Percentiles rank a stretch among this genome's conserved stretches.
Conservation (phyloP, 2,113 vertebrate species). For the Urocynchramus pylzowi region DNA sequence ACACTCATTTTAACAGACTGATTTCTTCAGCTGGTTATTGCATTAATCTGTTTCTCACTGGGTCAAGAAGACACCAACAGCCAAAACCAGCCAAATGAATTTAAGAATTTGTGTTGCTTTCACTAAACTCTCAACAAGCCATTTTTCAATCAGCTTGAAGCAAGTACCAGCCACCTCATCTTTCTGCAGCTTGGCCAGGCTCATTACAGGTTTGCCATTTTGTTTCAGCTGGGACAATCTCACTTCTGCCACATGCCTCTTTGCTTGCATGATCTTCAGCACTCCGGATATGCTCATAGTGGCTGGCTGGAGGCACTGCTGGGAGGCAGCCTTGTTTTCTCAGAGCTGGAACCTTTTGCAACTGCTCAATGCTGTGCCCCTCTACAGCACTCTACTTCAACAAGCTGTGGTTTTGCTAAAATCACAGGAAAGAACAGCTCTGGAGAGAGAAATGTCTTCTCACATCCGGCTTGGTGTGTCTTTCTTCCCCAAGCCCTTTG, state of each 20-base stretch:
- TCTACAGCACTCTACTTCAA: not conserved
- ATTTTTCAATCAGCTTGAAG: not conserved
- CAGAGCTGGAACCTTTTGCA: rapidly evolving
- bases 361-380: not conserved
- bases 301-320: not conserved
- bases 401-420: not conserved
- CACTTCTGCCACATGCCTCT: not conserved
- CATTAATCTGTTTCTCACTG: not conserved
- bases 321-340: not conserved
- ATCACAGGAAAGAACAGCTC: not conserved
- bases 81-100: not conserved
- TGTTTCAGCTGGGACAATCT: not conserved
- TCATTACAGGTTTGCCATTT: not conserved
- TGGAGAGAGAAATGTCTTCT: not conserved
- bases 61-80: not conserved
- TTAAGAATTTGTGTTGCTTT: not conserved
- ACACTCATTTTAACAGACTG: not conserved
- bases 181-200: not conserved
- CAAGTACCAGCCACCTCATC: not conserved
- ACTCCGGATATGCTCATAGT: not conserved
- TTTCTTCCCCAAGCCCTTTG: not conserved
- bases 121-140: not conserved
- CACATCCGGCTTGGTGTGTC: not conserved
- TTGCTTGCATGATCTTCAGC: not conserved
- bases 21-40: not conserved